Evolutionary conservation across 2,113 vertebrate genomes (phyloP), one percentile per base, ranked within the genome.

Genomic region (Ammodytes dubius): DNA sequence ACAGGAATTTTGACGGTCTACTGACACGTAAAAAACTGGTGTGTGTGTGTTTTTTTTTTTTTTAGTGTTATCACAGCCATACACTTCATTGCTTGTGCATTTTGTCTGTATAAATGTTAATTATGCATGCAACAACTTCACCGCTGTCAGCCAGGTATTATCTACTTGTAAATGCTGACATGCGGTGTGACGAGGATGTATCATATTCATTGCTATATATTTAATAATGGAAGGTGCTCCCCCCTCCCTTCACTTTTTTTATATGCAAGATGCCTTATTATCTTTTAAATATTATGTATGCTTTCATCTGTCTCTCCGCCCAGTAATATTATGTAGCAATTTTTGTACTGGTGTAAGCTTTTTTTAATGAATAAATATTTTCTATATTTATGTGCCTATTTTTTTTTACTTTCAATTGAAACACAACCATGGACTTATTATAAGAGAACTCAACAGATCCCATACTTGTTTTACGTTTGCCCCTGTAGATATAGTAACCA

Each of bases 291-390:
- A 83, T 52, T 88, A 87, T 87, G 85, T 94, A 92, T 92, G 89
- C 91, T 91, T 93, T 91, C 80, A 87, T 89, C 70, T 43, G 79
- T 93, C 81, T 91, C 83, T 92, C 86, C 80, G 87, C 92, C 94
- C 93, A 95, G 94, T 95, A 93, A 92, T 93, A 93, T 88, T 90
- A 94, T 95, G 95, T 95, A 95, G 95, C 94, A 95, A 27, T 91
- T 95, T 93, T 95, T 94, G 64, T 94, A 94, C 85, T 91, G 83
- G 81, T 92, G 90, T 93, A 93, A 93, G 86, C 89, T 81, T 93
- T 94, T 94, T 92, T 91, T 90, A 93, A 93, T 90, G 80, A 95
- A 95, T 95, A 95, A 95, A 95, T 95, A 95, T 95, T 95, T 95
- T 95, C 91, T 87, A 91, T 95, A 95, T 95, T 94, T 94, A 91